These are phyloP conservation scores for Melanotaenia parkinsoni DNA, from an alignment of 2,797 vertebrate species.

Conservation along the genomic window DNA sequence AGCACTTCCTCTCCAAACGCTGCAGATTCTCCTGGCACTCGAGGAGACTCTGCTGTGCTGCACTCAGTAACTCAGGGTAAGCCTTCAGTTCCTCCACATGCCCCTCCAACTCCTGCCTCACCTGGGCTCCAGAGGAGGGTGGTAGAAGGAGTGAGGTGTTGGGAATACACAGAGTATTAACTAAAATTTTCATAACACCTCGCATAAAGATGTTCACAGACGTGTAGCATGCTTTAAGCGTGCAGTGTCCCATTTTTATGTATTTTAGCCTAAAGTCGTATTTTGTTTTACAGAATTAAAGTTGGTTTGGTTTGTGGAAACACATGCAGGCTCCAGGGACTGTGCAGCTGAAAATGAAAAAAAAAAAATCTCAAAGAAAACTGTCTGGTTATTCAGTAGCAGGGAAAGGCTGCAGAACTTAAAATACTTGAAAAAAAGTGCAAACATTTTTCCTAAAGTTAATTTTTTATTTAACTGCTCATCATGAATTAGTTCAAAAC, in stretches of 20 bases:
- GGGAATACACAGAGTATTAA: slow-evolving; percentile 55
- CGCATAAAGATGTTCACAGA: slow-evolving; percentile 12
- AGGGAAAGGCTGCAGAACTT: slow-evolving; percentile 1
- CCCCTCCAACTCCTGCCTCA: slow-evolving; percentile 80
- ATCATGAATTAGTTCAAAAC: not conserved
- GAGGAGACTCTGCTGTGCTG: slow-evolving; percentile 77
- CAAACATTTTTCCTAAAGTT: not conserved
- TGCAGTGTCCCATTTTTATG: not conserved
- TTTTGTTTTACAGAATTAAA: slow-evolving; percentile 1
- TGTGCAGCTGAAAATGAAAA: not conserved
- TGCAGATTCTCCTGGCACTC: slow-evolving; percentile 80
- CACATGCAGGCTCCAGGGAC: slow-evolving; percentile 6
- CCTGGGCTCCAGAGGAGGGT: slow-evolving; percentile 74
- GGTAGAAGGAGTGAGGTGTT: slow-evolving; percentile 7
- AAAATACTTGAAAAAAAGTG: not conserved
- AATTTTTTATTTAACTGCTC: not conserved
- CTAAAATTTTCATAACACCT: slow-evolving; percentile 12
- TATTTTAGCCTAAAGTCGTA: not conserved
- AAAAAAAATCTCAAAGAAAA: not conserved
- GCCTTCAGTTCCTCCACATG: slow-evolving; percentile 79
- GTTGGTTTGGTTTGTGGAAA: slow-evolving; percentile 5
- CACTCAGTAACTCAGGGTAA: slow-evolving; percentile 79
- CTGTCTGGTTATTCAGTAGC: slow-evolving; percentile 13
- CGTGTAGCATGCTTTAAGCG: not conserved
- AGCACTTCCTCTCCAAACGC: slow-evolving; percentile 72